Percentiles rank a stretch among this genome's conserved stretches.
Conservation (phyloP, 1,140 invertebrate genomes). For the Drosophila tropicalis region DNA sequence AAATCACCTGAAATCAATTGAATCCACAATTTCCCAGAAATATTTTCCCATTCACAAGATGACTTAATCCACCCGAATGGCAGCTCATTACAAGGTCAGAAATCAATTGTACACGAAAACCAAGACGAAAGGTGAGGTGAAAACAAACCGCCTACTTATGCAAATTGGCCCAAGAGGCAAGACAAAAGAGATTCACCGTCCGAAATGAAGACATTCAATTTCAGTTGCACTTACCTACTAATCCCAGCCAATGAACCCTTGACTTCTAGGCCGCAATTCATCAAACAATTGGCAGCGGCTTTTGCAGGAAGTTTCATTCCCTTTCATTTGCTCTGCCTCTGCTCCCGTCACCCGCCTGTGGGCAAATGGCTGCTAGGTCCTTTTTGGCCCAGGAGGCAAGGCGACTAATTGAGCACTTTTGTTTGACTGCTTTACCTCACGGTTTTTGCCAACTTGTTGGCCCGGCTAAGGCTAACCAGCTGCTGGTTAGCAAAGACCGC, state of each 20-base stretch:
- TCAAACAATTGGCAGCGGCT: conserved; percentile 64
- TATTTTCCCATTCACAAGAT: conserved; percentile 28
- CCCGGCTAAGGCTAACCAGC: conserved; percentile 4
- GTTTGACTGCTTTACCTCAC: conserved; percentile 63
- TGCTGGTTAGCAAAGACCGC: conserved; percentile 39
- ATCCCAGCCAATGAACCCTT: conserved; percentile 62
- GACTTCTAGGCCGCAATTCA: conserved; percentile 59
- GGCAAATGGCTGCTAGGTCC: conserved; percentile 13
- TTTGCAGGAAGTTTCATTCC: conserved; percentile 44
- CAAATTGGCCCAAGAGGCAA: conserved; percentile 30
- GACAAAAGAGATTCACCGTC: conserved; percentile 17
- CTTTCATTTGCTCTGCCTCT: not conserved
- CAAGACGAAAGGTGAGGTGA: conserved; percentile 6
- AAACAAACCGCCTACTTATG: conserved; percentile 50
- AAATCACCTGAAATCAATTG: not conserved
- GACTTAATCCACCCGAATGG: conserved; percentile 49
- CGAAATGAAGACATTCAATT: conserved; percentile 50
- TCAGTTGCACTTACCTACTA: conserved; percentile 47
- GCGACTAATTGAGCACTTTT: conserved; percentile 77
- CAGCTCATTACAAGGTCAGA: conserved; percentile 55
- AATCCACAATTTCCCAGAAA: not conserved
- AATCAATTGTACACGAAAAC: conserved; percentile 48
- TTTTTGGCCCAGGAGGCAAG: conserved; percentile 15
- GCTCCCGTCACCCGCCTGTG: not conserved
- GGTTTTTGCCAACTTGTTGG: conserved; percentile 73